phyloP scores from a whole-genome alignment of 2,797 vertebrate genomes.

The Prunella strophiata region DNA sequence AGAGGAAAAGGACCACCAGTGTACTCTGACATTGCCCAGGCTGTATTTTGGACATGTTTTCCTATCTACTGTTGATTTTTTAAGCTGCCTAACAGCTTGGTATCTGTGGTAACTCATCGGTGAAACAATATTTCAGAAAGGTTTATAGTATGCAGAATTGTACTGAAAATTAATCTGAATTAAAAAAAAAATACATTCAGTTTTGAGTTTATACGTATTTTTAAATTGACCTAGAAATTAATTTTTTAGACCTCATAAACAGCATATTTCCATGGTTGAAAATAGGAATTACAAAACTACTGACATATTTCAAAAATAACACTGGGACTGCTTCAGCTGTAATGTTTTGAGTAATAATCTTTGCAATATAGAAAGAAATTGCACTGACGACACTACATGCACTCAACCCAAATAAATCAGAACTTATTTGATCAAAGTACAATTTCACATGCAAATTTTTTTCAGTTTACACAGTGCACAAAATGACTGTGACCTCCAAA shows the following conservation, averaged over 20 bases:
- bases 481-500: background rate
- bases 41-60: background rate
- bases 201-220: background rate
- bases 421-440: background rate
- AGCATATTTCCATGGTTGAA: background rate
- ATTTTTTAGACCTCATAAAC: background rate
- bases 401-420: constrained; percentile 17
- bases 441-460: background rate
- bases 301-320: background rate
- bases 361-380: background rate
- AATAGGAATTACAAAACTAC: background rate
- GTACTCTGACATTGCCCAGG: background rate
- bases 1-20: background rate
- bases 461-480: background rate
- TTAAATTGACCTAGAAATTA: background rate
- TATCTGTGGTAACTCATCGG: background rate
- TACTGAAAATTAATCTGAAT: background rate
- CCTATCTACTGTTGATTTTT: background rate
- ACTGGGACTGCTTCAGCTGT: background rate
- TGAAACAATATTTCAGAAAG: background rate
- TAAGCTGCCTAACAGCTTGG: background rate
- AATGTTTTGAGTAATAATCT: background rate
- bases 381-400: background rate
- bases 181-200: background rate
- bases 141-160: background rate